Base-by-base conservation (phyloP, 2,888 invertebrate species). In the Cryptocephalus primarius region DNA sequence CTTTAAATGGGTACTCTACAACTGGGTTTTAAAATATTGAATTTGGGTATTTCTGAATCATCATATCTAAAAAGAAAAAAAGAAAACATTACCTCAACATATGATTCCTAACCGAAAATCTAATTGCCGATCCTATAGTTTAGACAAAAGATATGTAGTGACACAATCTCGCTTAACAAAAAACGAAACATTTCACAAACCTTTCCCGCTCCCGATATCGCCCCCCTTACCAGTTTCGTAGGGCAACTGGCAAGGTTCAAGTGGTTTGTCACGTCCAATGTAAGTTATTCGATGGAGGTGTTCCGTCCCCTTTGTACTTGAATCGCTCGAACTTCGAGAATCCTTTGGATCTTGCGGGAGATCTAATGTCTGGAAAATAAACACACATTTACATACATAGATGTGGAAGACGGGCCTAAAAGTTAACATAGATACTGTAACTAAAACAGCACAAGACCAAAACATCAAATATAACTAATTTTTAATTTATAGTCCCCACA, bases 301-400 rank as follows among this genome's bases (percentile, higher is more conserved):
- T 66, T 75, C 76, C 52, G 63, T 61, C 47, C 60, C 66, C 64
- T 60, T 72, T 61, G 49, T 64, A 69, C 74, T 47, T 72, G 79
- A 65, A 74, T 82, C 71, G 79, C 85, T 46, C 46, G 86, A 85
- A 64, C 84, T 85, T 43, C 85, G 80, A 8, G 86, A 85, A 64
- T 88, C 89, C 63, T 82, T 80, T 52, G 82, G 83, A 64, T 85
- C 85, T 64, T 83, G 79, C 49, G 87, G 87, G 63, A 94, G 79
- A 72, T 93, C 88, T 63, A 93, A 75, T 58, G 91, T 88, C 92
- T 92, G 73, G 14, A 9, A 43, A 14, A 14, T 10, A 13, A 9
- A 14, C 33, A 11, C 1, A 12, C 9, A 31, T 10, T 42, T 32
- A 40, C 12, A 22, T 22, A 6, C 22, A 2, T 22, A 6, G 2